Percentiles rank a stretch among this genome's conserved stretches.
These are phyloP conservation scores for Cossypha niveicapilla DNA, from an alignment of 2,797 vertebrate genomes.

Conservation along the genomic window DNA sequence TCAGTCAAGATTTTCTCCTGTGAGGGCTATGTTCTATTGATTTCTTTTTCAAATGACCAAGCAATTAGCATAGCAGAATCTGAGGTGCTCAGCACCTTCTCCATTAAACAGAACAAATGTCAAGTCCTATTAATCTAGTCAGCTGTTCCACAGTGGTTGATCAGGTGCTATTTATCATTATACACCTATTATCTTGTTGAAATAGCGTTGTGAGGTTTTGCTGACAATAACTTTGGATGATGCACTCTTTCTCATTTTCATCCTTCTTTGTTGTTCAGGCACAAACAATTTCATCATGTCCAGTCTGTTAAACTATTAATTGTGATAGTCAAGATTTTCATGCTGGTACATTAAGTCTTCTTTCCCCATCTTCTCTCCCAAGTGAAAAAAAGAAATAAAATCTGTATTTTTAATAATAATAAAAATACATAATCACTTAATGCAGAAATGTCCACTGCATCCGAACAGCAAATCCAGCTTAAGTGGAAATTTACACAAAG, in stretches of 20 bases:
- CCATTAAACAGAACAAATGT: slow-evolving; percentile 54
- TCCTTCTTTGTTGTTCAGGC: slow-evolving; percentile 12
- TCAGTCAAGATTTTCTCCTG: slow-evolving; percentile 31
- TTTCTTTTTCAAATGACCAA: slow-evolving; percentile 48
- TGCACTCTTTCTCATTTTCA: not conserved
- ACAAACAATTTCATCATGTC: not conserved
- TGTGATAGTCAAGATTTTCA: not conserved
- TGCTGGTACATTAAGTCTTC: not conserved
- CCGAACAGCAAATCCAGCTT: slow-evolving; percentile 82
- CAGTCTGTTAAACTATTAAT: not conserved
- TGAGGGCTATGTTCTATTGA: not conserved
- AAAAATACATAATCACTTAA: slow-evolving; percentile 58
- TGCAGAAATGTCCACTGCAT: slow-evolving; percentile 60
- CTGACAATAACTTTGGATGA: slow-evolving; percentile 32
- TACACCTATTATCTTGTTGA: slow-evolving; percentile 57
- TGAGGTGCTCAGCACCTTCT: slow-evolving; percentile 49
- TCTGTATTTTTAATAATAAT: slow-evolving; percentile 42
- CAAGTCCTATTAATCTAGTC: slow-evolving; percentile 58
- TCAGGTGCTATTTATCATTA: slow-evolving; percentile 56
- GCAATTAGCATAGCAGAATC: slow-evolving; percentile 55
- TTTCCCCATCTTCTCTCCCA: not conserved
- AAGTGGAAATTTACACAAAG: slow-evolving; percentile 86
- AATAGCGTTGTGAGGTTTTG: slow-evolving; percentile 59
- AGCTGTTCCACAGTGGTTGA: slow-evolving; percentile 36
- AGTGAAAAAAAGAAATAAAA: not conserved